Evolutionary conservation across 2,797 vertebrate species (phyloP).

Genomic region (Smutsia temminckii): DNA sequence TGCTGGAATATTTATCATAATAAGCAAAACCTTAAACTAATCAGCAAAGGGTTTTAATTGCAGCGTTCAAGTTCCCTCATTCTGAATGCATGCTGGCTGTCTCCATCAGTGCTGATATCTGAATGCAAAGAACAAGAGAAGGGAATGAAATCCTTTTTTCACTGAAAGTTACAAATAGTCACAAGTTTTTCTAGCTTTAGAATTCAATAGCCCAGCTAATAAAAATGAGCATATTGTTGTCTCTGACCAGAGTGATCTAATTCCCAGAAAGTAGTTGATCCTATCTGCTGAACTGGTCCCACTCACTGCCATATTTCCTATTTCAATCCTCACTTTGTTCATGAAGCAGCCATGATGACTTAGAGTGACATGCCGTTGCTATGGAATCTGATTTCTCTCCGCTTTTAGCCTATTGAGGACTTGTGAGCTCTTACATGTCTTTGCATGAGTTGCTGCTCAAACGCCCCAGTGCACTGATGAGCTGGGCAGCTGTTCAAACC

Average conservation of each 20-base stretch:
- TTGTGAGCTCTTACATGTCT: neutral
- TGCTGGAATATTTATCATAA: conserved; percentile 61
- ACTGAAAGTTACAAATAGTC: conserved; percentile 58
- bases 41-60: conserved; percentile 61
- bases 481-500: conserved; percentile 74
- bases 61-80: conserved; percentile 6
- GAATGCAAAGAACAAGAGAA: conserved; percentile 54
- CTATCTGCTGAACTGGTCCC: conserved; percentile 39
- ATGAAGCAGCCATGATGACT: conserved; percentile 50
- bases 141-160: neutral
- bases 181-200: conserved; percentile 50
- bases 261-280: conserved; percentile 48
- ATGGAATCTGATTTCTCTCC: conserved; percentile 60
- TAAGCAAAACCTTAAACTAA: conserved; percentile 68
- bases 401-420: conserved; percentile 48
- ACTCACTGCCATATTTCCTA: conserved; percentile 65
- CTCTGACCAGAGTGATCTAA: conserved; percentile 51
- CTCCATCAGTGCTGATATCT: conserved; percentile 48
- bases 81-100: conserved; percentile 37
- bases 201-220: conserved; percentile 48
- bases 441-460: conserved; percentile 39
- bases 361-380: conserved; percentile 64
- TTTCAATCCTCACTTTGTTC: conserved; percentile 54
- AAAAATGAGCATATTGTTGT: conserved; percentile 56
- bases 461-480: neutral